Evolutionary conservation across 92 coral and sea anemone genomes (phyloP), one percentile per base, ranked within the genome.

Genomic region (Chrysogorgia sp.): DNA sequence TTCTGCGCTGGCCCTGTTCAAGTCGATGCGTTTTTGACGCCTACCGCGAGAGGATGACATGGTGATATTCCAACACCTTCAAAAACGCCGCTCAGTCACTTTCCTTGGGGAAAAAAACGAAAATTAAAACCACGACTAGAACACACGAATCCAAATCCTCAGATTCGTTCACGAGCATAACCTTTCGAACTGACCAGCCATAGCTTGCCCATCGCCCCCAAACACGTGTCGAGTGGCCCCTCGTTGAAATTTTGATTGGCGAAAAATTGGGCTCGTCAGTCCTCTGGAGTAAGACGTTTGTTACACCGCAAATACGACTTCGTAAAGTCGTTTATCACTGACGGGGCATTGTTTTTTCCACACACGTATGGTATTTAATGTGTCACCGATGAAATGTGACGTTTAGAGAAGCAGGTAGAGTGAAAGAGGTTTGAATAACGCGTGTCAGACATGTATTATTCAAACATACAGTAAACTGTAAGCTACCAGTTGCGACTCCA

Each of bases 1-100:
- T 34, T 88, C 90, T 23, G 92, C 89, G 9, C 96, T 80, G 33
- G 99, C 99, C 32, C 87, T 86, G 84, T 96, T 96, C 58, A 96
- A 68, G 77, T 96, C 99, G 29, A 96, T 79, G 40, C 88, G 90
- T 79, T 87, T 87, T 72, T 86, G 72, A 80, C 97, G 28, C 24
- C 79, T 45, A 72, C 52, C 21, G 19, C 79, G 63, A 34, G 23
- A 29, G 35, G 62, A 40, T 40, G 75, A 41, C 79, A 34, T 29
- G 40, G 35, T 56, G 55, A 20, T 72, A 20, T 35, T 30, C 55
- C 63, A 53, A 56, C 63, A 32, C 30, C 15, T 28, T 33, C n/a
- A n/a, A 72, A 53, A 30, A 15, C 21, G 34, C n/a, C 30, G 28
- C 55, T 34, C 6, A 34, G n/a, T 52, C 1, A 30, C 22, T 5